phyloP scores from a whole-genome alignment of 2,888 invertebrate species.

The Ornithoptera alexandrae region DNA sequence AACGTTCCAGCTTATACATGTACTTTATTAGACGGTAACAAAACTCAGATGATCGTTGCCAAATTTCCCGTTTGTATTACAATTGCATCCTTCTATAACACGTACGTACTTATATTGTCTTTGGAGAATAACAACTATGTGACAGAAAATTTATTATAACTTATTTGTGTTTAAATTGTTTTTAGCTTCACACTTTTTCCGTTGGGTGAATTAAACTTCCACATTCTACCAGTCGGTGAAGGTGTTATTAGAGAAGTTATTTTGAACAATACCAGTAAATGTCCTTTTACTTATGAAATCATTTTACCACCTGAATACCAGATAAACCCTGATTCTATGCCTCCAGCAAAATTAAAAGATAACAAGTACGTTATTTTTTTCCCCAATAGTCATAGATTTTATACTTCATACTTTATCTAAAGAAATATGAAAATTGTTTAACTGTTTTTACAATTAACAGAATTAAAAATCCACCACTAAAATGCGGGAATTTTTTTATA shows the following conservation, averaged over 20 bases:
- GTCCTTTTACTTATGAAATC: constrained; percentile 76
- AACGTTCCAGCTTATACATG: constrained; percentile 69
- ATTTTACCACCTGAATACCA: constrained; percentile 56
- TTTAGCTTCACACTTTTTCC: constrained; percentile 81
- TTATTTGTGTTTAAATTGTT: constrained; percentile 18
- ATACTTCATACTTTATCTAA: neutral
- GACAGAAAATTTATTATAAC: neutral
- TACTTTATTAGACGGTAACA: constrained; percentile 67
- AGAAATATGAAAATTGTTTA: too few species aligned
- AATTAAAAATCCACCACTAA: constrained; percentile 62
- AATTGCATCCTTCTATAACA: constrained; percentile 73
- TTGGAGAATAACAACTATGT: neutral
- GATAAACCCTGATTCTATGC: constrained; percentile 40
- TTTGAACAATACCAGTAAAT: constrained; percentile 81
- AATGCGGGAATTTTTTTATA: constrained; percentile 70
- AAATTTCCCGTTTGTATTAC: constrained; percentile 69
- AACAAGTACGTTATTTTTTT: constrained; percentile 50
- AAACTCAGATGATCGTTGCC: constrained; percentile 69
- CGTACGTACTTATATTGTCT: constrained; percentile 47
- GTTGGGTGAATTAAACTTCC: constrained; percentile 79
- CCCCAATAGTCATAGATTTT: neutral
- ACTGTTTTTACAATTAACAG: constrained; percentile 37
- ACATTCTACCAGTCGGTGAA: constrained; percentile 76
- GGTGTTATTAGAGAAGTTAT: constrained; percentile 76
- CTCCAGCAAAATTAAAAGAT: constrained; percentile 46